These are phyloP conservation scores for Drosophila paramelanica DNA, from an alignment of 2,888 invertebrate genomes.

Conservation along the genomic window DNA sequence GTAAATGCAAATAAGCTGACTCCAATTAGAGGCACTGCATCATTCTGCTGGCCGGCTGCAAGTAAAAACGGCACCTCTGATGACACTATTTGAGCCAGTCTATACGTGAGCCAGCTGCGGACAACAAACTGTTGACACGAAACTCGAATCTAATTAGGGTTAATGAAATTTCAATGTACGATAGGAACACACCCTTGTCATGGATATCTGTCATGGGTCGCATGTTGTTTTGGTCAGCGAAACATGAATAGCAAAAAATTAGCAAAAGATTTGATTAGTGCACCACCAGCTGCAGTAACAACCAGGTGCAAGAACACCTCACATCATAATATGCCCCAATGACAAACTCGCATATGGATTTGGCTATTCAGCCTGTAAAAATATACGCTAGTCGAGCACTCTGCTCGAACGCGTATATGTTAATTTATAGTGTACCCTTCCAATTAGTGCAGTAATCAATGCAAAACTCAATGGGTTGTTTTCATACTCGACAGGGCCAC, in stretches of 20 bases:
- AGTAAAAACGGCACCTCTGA: constrained; percentile 10
- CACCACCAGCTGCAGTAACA: background rate
- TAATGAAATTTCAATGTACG: constrained; percentile 39
- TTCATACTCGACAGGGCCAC: background rate
- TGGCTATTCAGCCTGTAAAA: background rate
- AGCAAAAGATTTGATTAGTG: constrained; percentile 13
- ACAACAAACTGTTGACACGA: constrained; percentile 19
- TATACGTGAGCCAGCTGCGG: background rate
- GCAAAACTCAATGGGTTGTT: background rate
- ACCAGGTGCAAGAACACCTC: background rate
- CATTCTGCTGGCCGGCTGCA: constrained; percentile 35
- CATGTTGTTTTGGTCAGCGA: constrained; percentile 17
- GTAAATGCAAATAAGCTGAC: constrained; percentile 66
- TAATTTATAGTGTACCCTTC: too few relatives aligned
- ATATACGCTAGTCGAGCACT: background rate
- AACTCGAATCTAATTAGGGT: constrained; percentile 37
- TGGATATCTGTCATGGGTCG: constrained; percentile 3
- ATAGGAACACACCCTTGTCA: background rate
- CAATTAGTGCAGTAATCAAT: constrained; percentile 3
- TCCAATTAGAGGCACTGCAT: constrained; percentile 61
- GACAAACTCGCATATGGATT: background rate
- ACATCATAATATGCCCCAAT: background rate
- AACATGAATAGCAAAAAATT: constrained; percentile 7
- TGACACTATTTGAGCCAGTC: constrained; percentile 4
- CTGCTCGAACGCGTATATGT: background rate